These are phyloP conservation scores for Aplochiton taeniatus DNA, from an alignment of 2,797 vertebrate genomes.

Conservation along the genomic window DNA sequence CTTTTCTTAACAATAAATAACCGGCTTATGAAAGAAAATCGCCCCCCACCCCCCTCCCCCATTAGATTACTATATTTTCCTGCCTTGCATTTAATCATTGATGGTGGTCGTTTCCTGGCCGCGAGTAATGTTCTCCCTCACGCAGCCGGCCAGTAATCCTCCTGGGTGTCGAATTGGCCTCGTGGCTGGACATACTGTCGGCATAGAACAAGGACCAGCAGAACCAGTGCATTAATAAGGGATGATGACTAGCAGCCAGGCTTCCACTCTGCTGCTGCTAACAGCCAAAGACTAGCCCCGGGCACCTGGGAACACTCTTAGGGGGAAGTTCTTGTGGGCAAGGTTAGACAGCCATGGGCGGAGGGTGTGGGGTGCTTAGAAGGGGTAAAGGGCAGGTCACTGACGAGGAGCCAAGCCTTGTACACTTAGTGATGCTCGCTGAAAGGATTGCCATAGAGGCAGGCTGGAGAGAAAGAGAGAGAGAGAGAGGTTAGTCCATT, in stretches of 20 bases:
- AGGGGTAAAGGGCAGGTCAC: background rate
- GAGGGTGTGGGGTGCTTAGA: slow-evolving; percentile 18
- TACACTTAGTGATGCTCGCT: no score
- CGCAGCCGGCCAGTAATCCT: slow-evolving; percentile 16
- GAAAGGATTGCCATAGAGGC: background rate
- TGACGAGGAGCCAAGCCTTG: no score
- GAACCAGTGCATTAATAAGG: slow-evolving; percentile 66
- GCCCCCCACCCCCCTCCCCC: slow-evolving; percentile 2
- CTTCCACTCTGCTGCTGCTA: slow-evolving; percentile 52
- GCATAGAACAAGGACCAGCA: slow-evolving; percentile 61
- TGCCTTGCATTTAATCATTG: slow-evolving; percentile 28
- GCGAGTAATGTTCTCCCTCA: slow-evolving; percentile 22
- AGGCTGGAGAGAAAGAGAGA: background rate
- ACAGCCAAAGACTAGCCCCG: slow-evolving; percentile 60
- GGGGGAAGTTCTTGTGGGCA: slow-evolving; percentile 13
- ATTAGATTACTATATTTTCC: background rate
- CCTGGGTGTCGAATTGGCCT: slow-evolving; percentile 46
- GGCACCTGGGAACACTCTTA: slow-evolving; percentile 26
- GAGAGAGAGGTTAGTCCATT: no score
- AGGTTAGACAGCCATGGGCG: background rate
- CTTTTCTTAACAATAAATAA: slow-evolving; percentile 16
- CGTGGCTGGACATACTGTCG: slow-evolving; percentile 36
- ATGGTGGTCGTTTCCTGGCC: slow-evolving; percentile 33
- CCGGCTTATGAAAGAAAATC: slow-evolving; percentile 6
- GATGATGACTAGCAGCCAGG: slow-evolving; percentile 55